A percentile compares a stretch with the other conserved stretches of the same genome.
Evolutionary conservation across 2,888 invertebrate genomes (phyloP).

Genomic region (Ferrisia virgata): DNA sequence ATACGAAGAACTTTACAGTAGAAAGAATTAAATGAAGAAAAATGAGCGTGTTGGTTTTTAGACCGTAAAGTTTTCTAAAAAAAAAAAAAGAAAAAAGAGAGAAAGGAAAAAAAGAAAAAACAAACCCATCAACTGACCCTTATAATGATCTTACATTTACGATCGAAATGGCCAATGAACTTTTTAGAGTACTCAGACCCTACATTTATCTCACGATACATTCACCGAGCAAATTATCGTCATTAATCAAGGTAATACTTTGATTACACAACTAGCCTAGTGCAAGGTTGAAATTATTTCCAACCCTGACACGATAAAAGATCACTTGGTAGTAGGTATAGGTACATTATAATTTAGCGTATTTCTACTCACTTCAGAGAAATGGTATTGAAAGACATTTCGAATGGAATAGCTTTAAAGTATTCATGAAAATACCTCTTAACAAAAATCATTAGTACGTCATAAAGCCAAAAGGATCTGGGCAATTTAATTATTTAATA

Average conservation of each 20-base stretch:
- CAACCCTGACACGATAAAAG: not conserved
- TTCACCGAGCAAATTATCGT: not conserved
- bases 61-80: not conserved
- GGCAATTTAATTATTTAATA: constrained; percentile 1
- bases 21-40: not conserved
- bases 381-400: not conserved
- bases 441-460: not conserved
- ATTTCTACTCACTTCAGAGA: not conserved
- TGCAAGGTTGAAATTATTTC: not conserved
- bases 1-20: not conserved
- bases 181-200: not conserved
- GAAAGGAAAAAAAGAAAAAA: no score
- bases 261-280: not conserved
- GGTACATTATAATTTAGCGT: not conserved
- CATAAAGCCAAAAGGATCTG: not conserved
- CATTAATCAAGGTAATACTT: not conserved
- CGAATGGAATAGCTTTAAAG: not conserved
- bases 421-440: not conserved
- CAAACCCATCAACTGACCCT: not conserved
- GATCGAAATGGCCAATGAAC: not conserved
- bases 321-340: not conserved
- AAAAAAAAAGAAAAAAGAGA: no score
- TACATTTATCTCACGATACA: not conserved
- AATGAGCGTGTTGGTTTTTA: not conserved
- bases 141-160: not conserved